Conservation (phyloP, 2,113 vertebrate genomes). For the Phoxinus phoxinus region DNA sequence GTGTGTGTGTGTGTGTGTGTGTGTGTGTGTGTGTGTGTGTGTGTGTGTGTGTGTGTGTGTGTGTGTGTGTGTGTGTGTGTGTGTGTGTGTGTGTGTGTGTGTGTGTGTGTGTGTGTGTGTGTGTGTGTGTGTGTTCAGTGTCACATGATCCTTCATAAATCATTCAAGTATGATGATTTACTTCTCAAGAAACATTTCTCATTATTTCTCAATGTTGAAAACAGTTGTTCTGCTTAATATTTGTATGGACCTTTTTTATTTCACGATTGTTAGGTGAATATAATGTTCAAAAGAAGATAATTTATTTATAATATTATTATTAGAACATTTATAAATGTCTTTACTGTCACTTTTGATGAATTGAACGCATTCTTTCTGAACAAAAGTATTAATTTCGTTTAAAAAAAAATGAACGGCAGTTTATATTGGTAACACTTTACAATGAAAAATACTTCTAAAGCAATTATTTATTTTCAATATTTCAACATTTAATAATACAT, state of each 20-base stretch:
- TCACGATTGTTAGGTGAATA: neutral
- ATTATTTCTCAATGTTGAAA: neutral
- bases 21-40: neutral
- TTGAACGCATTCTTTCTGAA: neutral
- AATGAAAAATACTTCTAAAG: too few relatives aligned
- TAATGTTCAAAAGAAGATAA: neutral
- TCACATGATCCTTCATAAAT: too few relatives aligned
- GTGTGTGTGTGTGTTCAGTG: neutral
- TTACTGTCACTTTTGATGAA: neutral
- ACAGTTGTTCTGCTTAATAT: neutral
- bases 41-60: too few relatives aligned
- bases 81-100: too few relatives aligned
- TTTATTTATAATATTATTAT: neutral
- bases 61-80: neutral
- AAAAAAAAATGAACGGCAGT: neutral
- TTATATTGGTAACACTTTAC: too few relatives aligned
- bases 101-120: too few relatives aligned
- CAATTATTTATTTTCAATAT: too few relatives aligned
- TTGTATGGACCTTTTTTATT: neutral
- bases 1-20: neutral
- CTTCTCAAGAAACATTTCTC: neutral
- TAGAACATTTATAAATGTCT: neutral
- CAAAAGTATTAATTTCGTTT: neutral
- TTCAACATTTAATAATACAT: too few relatives aligned
- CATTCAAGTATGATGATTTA: too few relatives aligned